A percentile compares a stretch with the other conserved stretches of the same genome.
Evolutionary conservation across 1,140 invertebrate species (phyloP).

Genomic region (Holotrichia oblita): DNA sequence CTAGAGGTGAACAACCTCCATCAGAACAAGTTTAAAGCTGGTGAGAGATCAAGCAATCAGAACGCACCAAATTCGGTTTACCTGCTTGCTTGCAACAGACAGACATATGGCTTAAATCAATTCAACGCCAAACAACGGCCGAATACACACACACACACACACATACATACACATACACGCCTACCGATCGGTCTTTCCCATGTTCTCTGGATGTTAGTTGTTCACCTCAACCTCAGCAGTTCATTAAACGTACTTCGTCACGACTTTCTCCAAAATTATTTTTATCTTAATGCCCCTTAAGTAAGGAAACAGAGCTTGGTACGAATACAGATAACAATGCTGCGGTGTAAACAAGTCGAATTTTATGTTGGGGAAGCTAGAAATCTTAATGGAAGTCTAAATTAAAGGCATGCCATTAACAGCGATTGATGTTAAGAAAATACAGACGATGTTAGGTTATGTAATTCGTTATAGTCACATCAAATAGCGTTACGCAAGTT

Average conservation of each 20-base stretch:
- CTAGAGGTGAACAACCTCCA: not conserved
- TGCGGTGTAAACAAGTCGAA: not conserved
- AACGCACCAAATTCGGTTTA: slow-evolving; percentile 31
- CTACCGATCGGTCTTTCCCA: not conserved
- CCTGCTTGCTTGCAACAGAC: not conserved
- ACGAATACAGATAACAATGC: not conserved
- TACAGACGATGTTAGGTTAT: no score
- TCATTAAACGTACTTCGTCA: not conserved
- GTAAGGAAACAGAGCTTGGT: not conserved
- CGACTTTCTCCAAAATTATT: slow-evolving; percentile 32
- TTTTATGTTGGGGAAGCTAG: not conserved
- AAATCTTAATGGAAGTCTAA: not conserved
- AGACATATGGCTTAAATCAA: slow-evolving; percentile 21
- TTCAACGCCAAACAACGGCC: not conserved
- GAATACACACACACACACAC: not conserved
- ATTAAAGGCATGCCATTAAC: not conserved
- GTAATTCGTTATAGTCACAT: no score
- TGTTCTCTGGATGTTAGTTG: not conserved
- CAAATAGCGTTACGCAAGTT: no score
- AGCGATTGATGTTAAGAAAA: not conserved
- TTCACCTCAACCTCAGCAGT: not conserved
- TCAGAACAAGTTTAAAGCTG: not conserved
- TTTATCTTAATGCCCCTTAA: slow-evolving; percentile 11
- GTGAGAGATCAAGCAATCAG: not conserved
- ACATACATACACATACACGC: not conserved